Evolutionary conservation across 2,888 invertebrate species (phyloP).

Genomic region (Tenthredo notha): DNA sequence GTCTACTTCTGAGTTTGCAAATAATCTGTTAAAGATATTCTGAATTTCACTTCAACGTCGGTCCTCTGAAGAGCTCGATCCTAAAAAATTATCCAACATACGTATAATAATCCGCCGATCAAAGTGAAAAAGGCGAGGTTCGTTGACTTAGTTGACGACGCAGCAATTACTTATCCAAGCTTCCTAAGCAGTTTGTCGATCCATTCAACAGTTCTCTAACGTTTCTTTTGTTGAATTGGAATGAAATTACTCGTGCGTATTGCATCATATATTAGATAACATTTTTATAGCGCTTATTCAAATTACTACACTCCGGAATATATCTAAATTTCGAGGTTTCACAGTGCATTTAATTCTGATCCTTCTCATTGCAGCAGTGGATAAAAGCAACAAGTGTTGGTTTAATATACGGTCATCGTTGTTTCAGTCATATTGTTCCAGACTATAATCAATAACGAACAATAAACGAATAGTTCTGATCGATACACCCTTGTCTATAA

Average conservation of each 20-base stretch:
- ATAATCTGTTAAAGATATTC: not conserved
- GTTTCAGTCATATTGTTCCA: not conserved
- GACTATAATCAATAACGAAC: not conserved
- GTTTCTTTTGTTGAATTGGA: not conserved
- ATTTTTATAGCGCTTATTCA: not conserved
- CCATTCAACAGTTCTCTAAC: not conserved
- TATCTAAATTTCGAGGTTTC: not conserved
- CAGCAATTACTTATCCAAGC: constrained; percentile 11
- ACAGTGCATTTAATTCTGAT: not conserved
- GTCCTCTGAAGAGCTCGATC: not conserved
- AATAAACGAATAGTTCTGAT: not conserved
- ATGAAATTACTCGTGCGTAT: not conserved
- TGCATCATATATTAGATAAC: not conserved
- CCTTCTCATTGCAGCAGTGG: not conserved
- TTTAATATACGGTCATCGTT: not conserved
- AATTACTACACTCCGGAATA: not conserved
- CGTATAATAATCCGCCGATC: not conserved
- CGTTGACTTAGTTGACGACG: not conserved
- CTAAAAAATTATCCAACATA: too few species aligned
- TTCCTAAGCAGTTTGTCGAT: not conserved
- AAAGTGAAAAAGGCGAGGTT: not conserved
- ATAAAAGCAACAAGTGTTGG: not conserved
- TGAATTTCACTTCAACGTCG: not conserved
- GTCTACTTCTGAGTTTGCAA: not conserved
- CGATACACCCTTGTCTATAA: not conserved